Base-by-base conservation (phyloP, 2,888 invertebrate genomes). In the Drosophila parthenogenetica region DNA sequence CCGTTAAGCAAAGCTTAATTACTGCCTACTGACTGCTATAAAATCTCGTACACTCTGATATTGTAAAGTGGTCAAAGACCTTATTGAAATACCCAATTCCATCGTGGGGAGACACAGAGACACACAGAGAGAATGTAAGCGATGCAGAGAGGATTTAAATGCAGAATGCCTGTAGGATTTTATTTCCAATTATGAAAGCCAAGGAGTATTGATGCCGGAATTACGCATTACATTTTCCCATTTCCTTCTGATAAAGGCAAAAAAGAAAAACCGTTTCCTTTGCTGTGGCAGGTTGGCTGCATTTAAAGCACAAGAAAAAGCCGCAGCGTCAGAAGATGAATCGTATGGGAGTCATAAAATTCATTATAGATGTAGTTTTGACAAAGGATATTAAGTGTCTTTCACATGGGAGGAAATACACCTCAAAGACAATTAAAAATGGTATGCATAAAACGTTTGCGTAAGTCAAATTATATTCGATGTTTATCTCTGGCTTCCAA, bases 351-450 rank as follows among this genome's bases (percentile, higher is more conserved):
- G 53, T 16, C 54, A 53, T 62, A 62, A 67, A 57, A 39, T 29
- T 54, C 29, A 55, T 39, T 53, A 63, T 45, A 59, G 35, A 35
- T 63, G 40, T 62, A 50, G 54, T 55, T 58, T 62, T 48, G 54
- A 49, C 37, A 55, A 39, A 48, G 39, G 55, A 46, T 46, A 57
- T 46, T 35, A 35, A 57, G 49, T 13, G 25, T 13, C 11, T 43
- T 43, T 55, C 43, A 55, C 42, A 37, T 40, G 16, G 32, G 13
- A 22, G 39, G 13, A 43, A 16, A 42, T 45, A 53, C 48, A 65
- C 60, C 55, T 58, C 40, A 59, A 19, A 14, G 45, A 45, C 73
- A 75, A 77, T 77, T 75, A 75, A 77, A 69, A 69, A 29, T 50
- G 57, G 32, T 17, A 22, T 17, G 42, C 19, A 50, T 14, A 17